Conservation (phyloP, 2,797 vertebrate genomes). For the Sebastes jordani region DNA sequence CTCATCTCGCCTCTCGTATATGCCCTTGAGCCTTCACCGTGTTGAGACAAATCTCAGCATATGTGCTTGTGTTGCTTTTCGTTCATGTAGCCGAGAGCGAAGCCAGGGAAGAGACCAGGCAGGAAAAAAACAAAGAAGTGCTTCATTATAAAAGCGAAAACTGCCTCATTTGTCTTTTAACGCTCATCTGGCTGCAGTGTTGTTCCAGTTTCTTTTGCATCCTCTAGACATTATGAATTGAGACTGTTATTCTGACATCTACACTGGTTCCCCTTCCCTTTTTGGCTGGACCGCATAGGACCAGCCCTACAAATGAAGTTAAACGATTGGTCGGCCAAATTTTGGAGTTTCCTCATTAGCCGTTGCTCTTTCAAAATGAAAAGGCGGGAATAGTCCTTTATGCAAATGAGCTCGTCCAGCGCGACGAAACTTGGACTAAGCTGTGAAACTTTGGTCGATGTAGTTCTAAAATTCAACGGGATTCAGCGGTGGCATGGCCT, state of each 20-base stretch:
- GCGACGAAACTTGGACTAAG: too few relatives aligned
- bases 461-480: too few relatives aligned
- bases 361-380: too few relatives aligned
- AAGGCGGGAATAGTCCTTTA: too few relatives aligned
- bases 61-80: slow-evolving; percentile 35
- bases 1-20: slow-evolving; percentile 18
- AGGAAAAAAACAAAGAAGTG: neutral
- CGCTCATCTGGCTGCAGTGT: neutral
- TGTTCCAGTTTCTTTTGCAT: neutral
- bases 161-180: neutral
- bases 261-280: neutral
- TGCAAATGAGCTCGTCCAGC: too few relatives aligned
- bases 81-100: slow-evolving; percentile 29
- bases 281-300: too few relatives aligned
- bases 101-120: neutral
- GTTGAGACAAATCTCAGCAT: slow-evolving; percentile 42
- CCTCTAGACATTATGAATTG: neutral
- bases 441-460: too few relatives aligned
- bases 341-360: too few relatives aligned
- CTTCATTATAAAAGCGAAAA: slow-evolving; percentile 8
- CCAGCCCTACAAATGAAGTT: too few relatives aligned
- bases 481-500: too few relatives aligned
- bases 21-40: slow-evolving; percentile 41
- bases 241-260: neutral
- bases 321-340: too few relatives aligned